Conservation (phyloP, 2,113 vertebrate species). For the Syrrhaptes paradoxus region DNA sequence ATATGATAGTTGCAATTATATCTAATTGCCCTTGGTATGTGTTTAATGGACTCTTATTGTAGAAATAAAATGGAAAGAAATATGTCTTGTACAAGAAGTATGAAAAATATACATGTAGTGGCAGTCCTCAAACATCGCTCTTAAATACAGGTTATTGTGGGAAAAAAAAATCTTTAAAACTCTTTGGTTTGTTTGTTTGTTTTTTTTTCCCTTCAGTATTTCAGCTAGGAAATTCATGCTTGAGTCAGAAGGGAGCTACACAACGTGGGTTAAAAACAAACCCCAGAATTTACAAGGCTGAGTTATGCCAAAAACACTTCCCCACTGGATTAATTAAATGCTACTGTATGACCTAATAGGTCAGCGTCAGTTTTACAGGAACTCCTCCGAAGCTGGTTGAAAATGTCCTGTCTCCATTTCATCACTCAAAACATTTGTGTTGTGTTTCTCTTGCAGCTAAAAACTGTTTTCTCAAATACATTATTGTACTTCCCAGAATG, state of each 20-base stretch:
- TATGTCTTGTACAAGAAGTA: not conserved
- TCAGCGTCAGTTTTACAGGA: not conserved
- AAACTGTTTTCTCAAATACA: conserved; percentile 2
- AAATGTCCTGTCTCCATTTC: conserved; percentile 12
- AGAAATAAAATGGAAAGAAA: not conserved
- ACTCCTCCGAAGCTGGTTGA: not conserved
- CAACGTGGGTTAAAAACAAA: not conserved
- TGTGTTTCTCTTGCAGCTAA: not conserved
- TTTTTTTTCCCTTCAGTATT: not conserved
- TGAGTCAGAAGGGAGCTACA: not conserved
- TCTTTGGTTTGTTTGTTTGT: no score
- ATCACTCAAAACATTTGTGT: not conserved
- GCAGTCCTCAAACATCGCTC: not conserved
- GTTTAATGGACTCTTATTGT: not conserved
- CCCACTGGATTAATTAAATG: not conserved
- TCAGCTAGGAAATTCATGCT: not conserved
- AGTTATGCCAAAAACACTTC: not conserved
- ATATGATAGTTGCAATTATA: not conserved
- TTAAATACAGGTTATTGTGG: not conserved
- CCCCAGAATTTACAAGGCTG: not conserved
- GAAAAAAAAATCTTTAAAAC: not conserved
- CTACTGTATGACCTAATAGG: not conserved
- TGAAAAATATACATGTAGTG: not conserved
- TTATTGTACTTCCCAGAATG: conserved; percentile 1
- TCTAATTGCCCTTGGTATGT: not conserved